Evolutionary conservation across 2,888 invertebrate genomes (phyloP), one percentile per base, ranked within the genome.

Genomic region (Crioceris asparagi): DNA sequence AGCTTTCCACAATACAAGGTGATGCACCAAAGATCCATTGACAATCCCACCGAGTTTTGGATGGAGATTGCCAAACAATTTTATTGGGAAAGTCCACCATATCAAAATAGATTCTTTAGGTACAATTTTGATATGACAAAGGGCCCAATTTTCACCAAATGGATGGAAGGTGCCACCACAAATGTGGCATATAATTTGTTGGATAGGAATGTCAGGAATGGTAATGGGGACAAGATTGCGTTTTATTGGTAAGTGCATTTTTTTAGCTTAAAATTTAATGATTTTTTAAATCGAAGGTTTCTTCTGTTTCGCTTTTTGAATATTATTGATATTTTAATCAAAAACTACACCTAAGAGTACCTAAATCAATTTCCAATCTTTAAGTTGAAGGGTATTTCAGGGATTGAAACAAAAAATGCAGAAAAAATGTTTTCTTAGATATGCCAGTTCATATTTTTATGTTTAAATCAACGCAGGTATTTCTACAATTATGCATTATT

Each of bases 101-200:
- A 82, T 46, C 70, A 75, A 39, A 77, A 79, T 39, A 79, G 82
- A 50, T 88, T 93, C 59, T 71, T 86, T 54, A 79, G 83, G 10
- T 94, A 84, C 65, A 97, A 97, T 66, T 96, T 97, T 61, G 83
- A 97, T 64, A 64, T 83, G 32, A 74, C 73, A 46, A 83, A 90
- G 62, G 97, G 97, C 33, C 83, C 84, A 8, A 81, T 98, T 51
- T 86, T 75, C 53, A 82, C 91, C 30, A 90, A 87, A 65, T 98
- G 93, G 87, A 79, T 98, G 81, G 84, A 88, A 55, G 96, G 92
- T 7, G 88, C 88, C 3, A 79, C 83, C 23, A 97, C 96, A 26
- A 98, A 98, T 64, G 79, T 97, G 46, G 90, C 88, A 61, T 98
- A 92, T 67, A 98, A 98, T 69, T 72, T 90, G 35, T 69, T 98